Percentiles rank a stretch among this genome's conserved stretches.
Evolutionary conservation across 2,113 vertebrate genomes (phyloP).

Genomic region (Thunnus maccoyii): DNA sequence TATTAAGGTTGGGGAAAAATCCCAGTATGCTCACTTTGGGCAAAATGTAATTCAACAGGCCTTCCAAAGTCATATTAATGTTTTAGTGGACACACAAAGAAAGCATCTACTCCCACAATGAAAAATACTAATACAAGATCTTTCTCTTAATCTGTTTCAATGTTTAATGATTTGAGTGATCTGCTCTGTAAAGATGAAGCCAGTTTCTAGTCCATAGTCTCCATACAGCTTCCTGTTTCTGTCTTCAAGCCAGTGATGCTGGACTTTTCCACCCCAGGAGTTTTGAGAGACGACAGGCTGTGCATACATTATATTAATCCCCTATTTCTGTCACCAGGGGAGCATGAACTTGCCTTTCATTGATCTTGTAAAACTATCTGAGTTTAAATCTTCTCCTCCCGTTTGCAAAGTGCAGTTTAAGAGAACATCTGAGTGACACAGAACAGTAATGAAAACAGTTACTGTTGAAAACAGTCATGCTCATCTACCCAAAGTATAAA

Average conservation of each 20-base stretch:
- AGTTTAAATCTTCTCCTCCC: constrained; percentile 51
- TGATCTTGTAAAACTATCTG: constrained; percentile 64
- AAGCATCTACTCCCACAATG: neutral
- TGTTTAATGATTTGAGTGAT: constrained; percentile 26
- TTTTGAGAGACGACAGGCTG: constrained; percentile 50
- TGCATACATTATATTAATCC: constrained; percentile 66
- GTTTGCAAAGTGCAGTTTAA: constrained; percentile 46
- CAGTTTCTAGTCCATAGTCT: constrained; percentile 10
- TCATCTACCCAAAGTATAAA: constrained; percentile 7
- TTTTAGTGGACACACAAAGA: constrained; percentile 1
- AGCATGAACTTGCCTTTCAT: constrained; percentile 64
- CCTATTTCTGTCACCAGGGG: constrained; percentile 60
- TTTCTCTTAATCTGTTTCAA: constrained; percentile 24
- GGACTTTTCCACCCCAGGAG: constrained; percentile 22
- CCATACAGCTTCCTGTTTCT: constrained; percentile 16
- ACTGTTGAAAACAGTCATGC: constrained; percentile 8
- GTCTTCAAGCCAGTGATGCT: constrained; percentile 35
- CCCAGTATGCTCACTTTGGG: neutral
- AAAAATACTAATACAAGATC: neutral
- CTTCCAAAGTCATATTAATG: constrained; percentile 22
- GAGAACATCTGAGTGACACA: constrained; percentile 39
- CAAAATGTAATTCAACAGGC: neutral
- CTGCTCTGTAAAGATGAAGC: constrained; percentile 24
- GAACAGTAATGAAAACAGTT: constrained; percentile 23
- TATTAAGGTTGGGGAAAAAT: constrained; percentile 5